phyloP scores from a whole-genome alignment of 2,113 vertebrate genomes.

The Nothocercus julius region DNA sequence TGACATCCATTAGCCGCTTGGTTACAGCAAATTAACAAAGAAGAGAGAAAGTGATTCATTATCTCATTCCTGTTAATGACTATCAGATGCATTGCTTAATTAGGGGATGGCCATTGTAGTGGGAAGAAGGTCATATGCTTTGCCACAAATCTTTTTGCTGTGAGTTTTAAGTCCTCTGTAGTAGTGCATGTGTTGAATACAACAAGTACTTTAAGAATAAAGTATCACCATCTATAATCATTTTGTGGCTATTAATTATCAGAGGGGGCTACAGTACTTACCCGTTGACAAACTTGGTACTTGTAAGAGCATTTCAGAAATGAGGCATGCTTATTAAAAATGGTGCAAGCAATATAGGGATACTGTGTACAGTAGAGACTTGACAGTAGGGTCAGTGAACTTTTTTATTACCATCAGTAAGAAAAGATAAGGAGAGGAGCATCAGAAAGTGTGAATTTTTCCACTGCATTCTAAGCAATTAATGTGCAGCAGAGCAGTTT shows the following conservation, averaged over 20 bases:
- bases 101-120: conserved; percentile 88
- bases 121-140: conserved; percentile 88
- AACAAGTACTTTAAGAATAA: conserved; percentile 59
- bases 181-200: conserved; percentile 62
- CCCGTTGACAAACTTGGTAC: neutral
- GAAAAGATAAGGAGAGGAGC: neutral
- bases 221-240: conserved; percentile 42
- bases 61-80: conserved; percentile 95
- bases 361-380: neutral
- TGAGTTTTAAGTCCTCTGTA: conserved; percentile 73
- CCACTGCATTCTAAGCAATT: neutral
- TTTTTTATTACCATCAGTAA: neutral
- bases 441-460: neutral
- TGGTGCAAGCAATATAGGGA: neutral
- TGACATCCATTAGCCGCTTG: conserved; percentile 95
- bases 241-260: conserved; percentile 56
- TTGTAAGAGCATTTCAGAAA: conserved; percentile 28
- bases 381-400: neutral
- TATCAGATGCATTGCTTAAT: conserved; percentile 96
- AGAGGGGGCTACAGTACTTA: conserved; percentile 10
- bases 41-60: conserved; percentile 93
- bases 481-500: neutral
- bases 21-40: conserved; percentile 95
- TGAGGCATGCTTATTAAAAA: neutral
- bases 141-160: conserved; percentile 82